A percentile compares a stretch with the other conserved stretches of the same genome.
These are phyloP conservation scores for Anoplius nigerrimus DNA, from an alignment of 2,888 invertebrate species.

Conservation along the genomic window DNA sequence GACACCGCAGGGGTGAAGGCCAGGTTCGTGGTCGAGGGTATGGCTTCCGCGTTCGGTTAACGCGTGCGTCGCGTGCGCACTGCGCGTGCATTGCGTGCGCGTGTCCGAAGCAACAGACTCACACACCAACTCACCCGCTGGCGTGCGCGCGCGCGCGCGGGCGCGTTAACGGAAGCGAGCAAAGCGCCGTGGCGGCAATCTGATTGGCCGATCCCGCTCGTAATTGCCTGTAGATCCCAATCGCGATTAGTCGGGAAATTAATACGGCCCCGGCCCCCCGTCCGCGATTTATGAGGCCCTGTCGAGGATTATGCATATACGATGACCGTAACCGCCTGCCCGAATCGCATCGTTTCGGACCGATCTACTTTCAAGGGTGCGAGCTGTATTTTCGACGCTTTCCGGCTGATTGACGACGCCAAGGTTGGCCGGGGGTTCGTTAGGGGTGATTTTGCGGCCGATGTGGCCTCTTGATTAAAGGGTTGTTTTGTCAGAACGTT, in stretches of 20 bases:
- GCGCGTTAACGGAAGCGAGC: constrained; percentile 50
- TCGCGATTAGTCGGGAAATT: constrained; percentile 71
- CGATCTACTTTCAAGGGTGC: too few relatives aligned
- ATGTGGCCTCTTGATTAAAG: too few relatives aligned
- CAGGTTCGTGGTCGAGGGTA: background rate
- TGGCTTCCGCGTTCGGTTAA: too few relatives aligned
- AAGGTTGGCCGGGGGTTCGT: too few relatives aligned
- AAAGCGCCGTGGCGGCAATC: constrained; percentile 45
- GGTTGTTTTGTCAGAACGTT: too few relatives aligned
- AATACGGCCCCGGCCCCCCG: constrained; percentile 62
- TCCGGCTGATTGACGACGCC: too few relatives aligned
- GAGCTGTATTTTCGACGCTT: too few relatives aligned
- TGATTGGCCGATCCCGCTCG: constrained; percentile 67
- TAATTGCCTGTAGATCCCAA: constrained; percentile 72
- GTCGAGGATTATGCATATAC: constrained; percentile 54
- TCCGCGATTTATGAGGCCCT: constrained; percentile 63
- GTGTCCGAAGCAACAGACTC: too few relatives aligned
- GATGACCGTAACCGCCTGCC: constrained; percentile 39
- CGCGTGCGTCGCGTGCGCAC: background rate
- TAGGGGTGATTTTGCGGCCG: too few relatives aligned
- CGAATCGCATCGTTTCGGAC: too few relatives aligned
- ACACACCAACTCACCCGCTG: too few relatives aligned
- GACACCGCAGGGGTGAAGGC: constrained; percentile 19
- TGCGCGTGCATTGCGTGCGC: constrained; percentile 56
- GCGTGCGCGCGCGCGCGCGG: constrained; percentile 40